These are phyloP conservation scores for Zeuzera pyrina DNA, from an alignment of 2,888 invertebrate genomes.

Conservation along the genomic window DNA sequence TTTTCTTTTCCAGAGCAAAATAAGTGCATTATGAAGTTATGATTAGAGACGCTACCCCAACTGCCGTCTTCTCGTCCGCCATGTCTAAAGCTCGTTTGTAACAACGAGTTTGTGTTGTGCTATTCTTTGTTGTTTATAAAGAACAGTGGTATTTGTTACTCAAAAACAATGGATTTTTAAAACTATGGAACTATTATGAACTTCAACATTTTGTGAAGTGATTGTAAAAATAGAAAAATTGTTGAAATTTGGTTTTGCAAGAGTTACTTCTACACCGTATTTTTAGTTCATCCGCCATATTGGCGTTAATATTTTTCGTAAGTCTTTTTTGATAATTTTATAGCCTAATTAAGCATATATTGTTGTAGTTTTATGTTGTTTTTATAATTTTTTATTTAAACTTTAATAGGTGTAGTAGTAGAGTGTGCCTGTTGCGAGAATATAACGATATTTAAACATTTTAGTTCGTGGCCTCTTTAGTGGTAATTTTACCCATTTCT, in stretches of 20 bases:
- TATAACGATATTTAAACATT: constrained; percentile 38
- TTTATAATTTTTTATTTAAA: constrained; percentile 65
- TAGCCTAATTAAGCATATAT: constrained; percentile 50
- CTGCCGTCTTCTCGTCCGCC: constrained; percentile 64
- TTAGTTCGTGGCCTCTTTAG: constrained; percentile 60
- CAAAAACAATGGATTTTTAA: constrained; percentile 48
- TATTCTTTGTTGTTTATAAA: constrained; percentile 62
- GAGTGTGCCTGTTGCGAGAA: constrained; percentile 42
- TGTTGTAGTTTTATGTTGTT: constrained; percentile 49
- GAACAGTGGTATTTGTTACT: constrained; percentile 54
- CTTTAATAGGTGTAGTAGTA: constrained; percentile 46
- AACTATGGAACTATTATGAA: constrained; percentile 45
- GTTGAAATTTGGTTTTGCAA: constrained; percentile 56
- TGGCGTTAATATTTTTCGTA: constrained; percentile 76
- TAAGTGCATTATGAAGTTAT: constrained; percentile 42
- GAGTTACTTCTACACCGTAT: constrained; percentile 68
- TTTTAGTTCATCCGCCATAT: constrained; percentile 80
- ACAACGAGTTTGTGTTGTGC: constrained; percentile 70
- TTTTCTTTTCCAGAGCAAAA: constrained; percentile 54
- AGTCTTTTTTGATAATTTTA: constrained; percentile 66
- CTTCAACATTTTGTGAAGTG: constrained; percentile 57
- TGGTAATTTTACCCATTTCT: constrained; percentile 45
- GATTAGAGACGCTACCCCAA: constrained; percentile 44
- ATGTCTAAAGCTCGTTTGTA: constrained; percentile 70
- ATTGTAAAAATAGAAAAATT: constrained; percentile 49